Evolutionary conservation across 2,888 invertebrate genomes (phyloP), one percentile per base, ranked within the genome.

Genomic region (Iphiclides podalirius): DNA sequence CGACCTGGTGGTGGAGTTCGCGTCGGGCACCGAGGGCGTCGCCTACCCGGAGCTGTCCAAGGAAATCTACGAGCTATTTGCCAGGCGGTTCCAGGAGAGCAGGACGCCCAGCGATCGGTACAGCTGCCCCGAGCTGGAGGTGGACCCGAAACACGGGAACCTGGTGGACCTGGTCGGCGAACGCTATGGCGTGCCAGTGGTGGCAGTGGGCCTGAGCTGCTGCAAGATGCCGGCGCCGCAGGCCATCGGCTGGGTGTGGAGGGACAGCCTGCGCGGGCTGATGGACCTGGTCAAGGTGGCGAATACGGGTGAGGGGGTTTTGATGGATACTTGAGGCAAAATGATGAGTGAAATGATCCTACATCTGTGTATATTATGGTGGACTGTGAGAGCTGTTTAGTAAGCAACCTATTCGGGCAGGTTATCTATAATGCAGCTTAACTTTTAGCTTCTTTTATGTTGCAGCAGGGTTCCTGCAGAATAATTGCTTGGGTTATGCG

Each of bases 211-310:
- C 12, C 74, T 97, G 16, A 93, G 93, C 46, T 97, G 97, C 65
- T 97, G 97, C 69, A 94, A 94, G 60, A 95, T 95, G 90, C 96
- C 97, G 0, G 66, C 75, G 0, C 88, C 91, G n/a, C 76, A 70
- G 0, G 89, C 92, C 38, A 89, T 96, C n/a, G 93, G 92, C 0
- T 88, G 88, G 55, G 90, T 94, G 6, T 96, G 95, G 95, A 90
- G 92, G 58, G 90, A 92, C 52, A 92, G 93, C 64, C 66, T 94
- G 42, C 82, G 81, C 12, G 92, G 92, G 2, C 82, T 93, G 2
- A 91, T 93, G 87, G 90, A 90, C 61, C 90, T 94, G 40, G 70
- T 93, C 1, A 88, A 90, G 34, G 72, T 91, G 39, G 89, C 90
- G n/a, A 90, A 90, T 47, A 93, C 93, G 13, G 94, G 92, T 90